phyloP scores from a whole-genome alignment of 2,797 vertebrate species.

The Philypnodon macrostomus region DNA sequence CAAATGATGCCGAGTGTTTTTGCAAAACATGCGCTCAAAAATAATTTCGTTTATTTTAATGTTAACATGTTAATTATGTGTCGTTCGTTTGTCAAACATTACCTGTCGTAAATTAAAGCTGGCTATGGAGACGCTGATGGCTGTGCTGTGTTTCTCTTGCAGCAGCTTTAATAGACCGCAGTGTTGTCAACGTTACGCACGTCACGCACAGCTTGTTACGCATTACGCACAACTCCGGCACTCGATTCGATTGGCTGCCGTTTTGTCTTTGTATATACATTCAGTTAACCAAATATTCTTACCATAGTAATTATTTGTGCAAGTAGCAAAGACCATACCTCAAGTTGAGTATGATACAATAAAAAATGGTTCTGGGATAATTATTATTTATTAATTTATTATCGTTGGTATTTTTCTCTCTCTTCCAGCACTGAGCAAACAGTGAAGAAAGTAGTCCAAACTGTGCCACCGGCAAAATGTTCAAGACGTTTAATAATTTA shows the following conservation, averaged over 20 bases:
- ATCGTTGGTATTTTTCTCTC: too few species aligned
- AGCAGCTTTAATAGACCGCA: constrained; percentile 53
- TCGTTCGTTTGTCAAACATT: constrained; percentile 24
- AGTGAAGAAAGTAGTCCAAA: too few species aligned
- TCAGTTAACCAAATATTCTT: too few species aligned
- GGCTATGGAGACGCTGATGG: constrained; percentile 27
- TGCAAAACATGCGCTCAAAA: not conserved
- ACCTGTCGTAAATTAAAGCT: constrained; percentile 47
- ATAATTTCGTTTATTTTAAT: not conserved
- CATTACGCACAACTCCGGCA: constrained; percentile 21
- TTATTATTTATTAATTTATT: too few species aligned
- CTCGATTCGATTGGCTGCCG: constrained; percentile 59
- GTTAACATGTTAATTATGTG: not conserved
- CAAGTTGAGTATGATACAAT: too few species aligned
- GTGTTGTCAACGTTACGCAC: constrained; percentile 40
- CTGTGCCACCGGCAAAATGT: too few species aligned
- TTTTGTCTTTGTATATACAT: not conserved
- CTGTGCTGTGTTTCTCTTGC: constrained; percentile 40
- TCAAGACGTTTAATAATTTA: not conserved
- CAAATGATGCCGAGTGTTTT: not conserved
- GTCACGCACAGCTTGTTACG: constrained; percentile 27
- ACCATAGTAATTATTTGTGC: too few species aligned
- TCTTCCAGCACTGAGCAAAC: too few species aligned
- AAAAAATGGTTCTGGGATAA: too few species aligned
- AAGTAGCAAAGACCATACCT: too few species aligned